Conservation (phyloP, 2,797 vertebrate species). For the Distichodus sexfasciatus region DNA sequence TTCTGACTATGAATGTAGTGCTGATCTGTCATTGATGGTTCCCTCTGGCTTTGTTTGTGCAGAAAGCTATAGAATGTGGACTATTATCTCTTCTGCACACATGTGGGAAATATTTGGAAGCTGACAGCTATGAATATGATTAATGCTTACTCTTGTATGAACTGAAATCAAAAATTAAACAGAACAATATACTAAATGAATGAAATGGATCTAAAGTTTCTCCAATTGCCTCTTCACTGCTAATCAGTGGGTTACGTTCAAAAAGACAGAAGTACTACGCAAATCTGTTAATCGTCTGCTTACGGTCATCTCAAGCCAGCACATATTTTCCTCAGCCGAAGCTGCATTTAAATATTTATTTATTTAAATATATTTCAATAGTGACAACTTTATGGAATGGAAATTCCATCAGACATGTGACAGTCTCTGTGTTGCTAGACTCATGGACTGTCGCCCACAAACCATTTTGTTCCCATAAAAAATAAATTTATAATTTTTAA, state of each 20-base stretch:
- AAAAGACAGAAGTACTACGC: background rate
- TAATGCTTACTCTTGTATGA: background rate
- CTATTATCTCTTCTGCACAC: too few relatives aligned
- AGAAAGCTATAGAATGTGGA: too few relatives aligned
- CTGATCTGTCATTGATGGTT: too few relatives aligned
- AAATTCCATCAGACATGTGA: background rate
- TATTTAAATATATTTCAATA: background rate
- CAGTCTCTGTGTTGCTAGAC: background rate
- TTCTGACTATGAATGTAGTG: too few relatives aligned
- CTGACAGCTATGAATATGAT: background rate
- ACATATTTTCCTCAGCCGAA: too few relatives aligned
- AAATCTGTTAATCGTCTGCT: background rate
- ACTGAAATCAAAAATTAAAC: background rate
- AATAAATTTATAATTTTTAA: slow-evolving; percentile 51
- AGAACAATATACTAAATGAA: background rate
- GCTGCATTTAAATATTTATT: background rate
- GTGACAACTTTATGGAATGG: slow-evolving; percentile 1
- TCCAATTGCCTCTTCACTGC: background rate
- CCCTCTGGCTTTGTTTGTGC: too few relatives aligned
- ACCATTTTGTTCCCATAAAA: slow-evolving; percentile 37
- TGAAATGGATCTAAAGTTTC: background rate
- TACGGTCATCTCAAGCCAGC: background rate
- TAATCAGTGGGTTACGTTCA: background rate
- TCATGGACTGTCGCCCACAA: background rate
- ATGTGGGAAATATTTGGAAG: background rate